These are phyloP conservation scores for Ceratina australensis DNA, from an alignment of 1,140 invertebrate species.

Conservation along the genomic window DNA sequence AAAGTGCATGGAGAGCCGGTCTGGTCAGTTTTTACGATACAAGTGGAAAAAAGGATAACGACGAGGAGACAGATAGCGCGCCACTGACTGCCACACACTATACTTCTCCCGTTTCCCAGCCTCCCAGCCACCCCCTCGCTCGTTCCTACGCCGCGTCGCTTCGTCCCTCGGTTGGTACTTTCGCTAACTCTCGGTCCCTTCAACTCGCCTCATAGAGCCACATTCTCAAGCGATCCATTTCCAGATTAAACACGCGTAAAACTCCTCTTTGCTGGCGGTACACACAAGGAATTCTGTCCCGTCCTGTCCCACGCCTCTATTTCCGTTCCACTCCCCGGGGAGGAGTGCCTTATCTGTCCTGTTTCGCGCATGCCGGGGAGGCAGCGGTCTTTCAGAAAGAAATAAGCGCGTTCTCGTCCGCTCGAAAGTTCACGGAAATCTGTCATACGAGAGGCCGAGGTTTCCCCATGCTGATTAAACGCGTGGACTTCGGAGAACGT, in stretches of 20 bases:
- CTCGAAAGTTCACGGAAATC: constrained; percentile 56
- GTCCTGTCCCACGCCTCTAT: constrained; percentile 35
- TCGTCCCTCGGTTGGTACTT: constrained; percentile 31
- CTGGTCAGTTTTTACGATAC: constrained; percentile 45
- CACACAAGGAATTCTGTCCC: constrained; percentile 63
- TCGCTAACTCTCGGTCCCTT: constrained; percentile 60
- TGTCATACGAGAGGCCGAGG: constrained; percentile 26
- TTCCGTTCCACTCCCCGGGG: constrained; percentile 24
- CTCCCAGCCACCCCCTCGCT: constrained; percentile 11
- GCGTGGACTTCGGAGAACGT: background rate
- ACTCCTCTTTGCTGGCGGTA: constrained; percentile 69
- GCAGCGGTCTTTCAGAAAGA: constrained; percentile 54
- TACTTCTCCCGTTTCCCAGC: constrained; percentile 12
- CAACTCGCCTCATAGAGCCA: constrained; percentile 64
- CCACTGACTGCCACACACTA: constrained; percentile 10
- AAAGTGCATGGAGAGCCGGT: constrained; percentile 20
- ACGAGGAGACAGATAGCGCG: constrained; percentile 30
- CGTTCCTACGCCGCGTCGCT: constrained; percentile 1
- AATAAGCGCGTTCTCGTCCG: constrained; percentile 57
- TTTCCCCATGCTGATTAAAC: constrained; percentile 12
- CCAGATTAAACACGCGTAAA: constrained; percentile 79
- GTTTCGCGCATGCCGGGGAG: constrained; percentile 54
- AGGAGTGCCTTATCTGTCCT: constrained; percentile 41
- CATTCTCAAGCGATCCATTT: constrained; percentile 77
- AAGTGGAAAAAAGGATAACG: constrained; percentile 47